Evolutionary conservation across 2,113 vertebrate species (phyloP), one percentile per base, ranked within the genome.

Genomic region (Corythaixoides concolor): DNA sequence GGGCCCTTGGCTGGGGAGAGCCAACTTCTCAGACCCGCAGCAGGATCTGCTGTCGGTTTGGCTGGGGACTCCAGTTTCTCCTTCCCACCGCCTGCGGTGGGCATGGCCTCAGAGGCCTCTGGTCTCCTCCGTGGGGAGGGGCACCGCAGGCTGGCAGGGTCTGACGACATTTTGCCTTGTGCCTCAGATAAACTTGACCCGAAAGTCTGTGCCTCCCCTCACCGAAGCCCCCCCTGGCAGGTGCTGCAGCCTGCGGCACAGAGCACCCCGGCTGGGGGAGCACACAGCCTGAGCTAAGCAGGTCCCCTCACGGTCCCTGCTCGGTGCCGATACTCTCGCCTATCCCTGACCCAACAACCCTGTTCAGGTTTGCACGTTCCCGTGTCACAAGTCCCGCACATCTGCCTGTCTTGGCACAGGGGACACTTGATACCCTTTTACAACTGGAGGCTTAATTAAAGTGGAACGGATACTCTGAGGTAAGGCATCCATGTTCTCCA

Each of bases 291-390:
- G 6, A 28, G 13, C 50, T 24, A 5, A 56, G 58, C 30, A 62
- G 16, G 32, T 60, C 6, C 4, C 41, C 21, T 41, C 3, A 1
- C 49, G 24, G 14, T 16, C 23, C 11, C 39, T 89, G 20, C 32
- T 47, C 4, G 1, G 18, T 12, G 7, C 39, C 0, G 0, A 19
- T 23, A 23, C 7, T 35, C 17, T 62, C 1, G 1, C 56, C 17
- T 35, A 8, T 6, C n/a, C 21, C 6, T 0, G 0, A 11, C 19
- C 6, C 30, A 82, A 37, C 13, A 56, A 9, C 18, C 12, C 21
- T 32, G 12, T 22, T 67, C 49, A 35, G 17, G 63, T 72, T 67
- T 58, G 6, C 1, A 0, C 27, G 53, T 35, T 81, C 28, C 74
- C 72, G 15, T 60, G 83, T 89, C 62, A 62, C 0, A 2, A 39